Percentiles rank a stretch among this genome's conserved stretches.
These are phyloP conservation scores for Drosophila equinoxialis DNA, from an alignment of 1,140 invertebrate genomes.

Conservation along the genomic window DNA sequence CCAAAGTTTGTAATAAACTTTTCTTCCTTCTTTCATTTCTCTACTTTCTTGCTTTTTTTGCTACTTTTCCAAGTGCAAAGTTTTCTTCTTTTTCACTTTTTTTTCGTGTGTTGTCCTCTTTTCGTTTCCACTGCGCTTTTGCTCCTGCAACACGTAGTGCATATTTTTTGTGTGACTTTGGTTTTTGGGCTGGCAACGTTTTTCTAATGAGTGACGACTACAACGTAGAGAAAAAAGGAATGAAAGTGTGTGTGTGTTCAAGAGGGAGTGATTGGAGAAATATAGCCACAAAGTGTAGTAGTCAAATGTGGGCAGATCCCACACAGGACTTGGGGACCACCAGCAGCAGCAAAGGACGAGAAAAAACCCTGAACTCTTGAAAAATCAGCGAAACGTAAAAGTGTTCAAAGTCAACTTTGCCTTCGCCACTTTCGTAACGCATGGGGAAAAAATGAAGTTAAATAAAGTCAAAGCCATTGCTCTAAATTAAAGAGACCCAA, in stretches of 20 bases:
- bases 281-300: constrained; percentile 31
- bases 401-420: constrained; percentile 81
- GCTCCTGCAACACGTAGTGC: constrained; percentile 68
- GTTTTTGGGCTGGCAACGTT: constrained; percentile 63
- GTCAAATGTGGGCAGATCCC: constrained; percentile 68
- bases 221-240: neutral
- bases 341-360: constrained; percentile 6
- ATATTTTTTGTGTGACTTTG: constrained; percentile 67
- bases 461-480: constrained; percentile 6
- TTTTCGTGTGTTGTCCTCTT: constrained; percentile 34
- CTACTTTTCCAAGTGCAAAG: constrained; percentile 55
- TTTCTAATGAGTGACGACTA: constrained; percentile 80
- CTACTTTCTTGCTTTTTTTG: constrained; percentile 31
- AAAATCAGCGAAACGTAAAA: constrained; percentile 82
- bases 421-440: constrained; percentile 50
- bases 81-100: constrained; percentile 44
- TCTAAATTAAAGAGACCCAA: constrained; percentile 4
- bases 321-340: constrained; percentile 23
- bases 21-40: constrained; percentile 47
- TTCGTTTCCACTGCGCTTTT: constrained; percentile 22
- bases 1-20: constrained; percentile 78
- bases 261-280: constrained; percentile 24
- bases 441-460: constrained; percentile 2
- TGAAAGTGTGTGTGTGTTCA: neutral
- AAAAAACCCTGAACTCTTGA: constrained; percentile 65